Conservation (phyloP, 2,797 vertebrate genomes). For the Poeciliopsis paucimaculata region DNA sequence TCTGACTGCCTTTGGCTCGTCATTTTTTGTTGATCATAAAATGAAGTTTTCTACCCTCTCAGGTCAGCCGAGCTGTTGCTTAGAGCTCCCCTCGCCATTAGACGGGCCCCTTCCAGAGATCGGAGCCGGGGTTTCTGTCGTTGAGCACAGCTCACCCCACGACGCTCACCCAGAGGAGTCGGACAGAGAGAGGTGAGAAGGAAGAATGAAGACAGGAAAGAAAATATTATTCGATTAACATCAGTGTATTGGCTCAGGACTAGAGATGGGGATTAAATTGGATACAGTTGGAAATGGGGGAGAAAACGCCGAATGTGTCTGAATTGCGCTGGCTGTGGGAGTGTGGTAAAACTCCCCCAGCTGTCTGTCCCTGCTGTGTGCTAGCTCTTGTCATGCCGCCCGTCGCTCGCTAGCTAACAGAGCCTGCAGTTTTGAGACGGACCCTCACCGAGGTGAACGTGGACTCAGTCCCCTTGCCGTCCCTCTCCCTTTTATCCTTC, state of each 20-base stretch:
- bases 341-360: conserved; percentile 75
- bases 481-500: conserved; percentile 32
- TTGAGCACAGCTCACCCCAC: conserved; percentile 51
- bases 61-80: conserved; percentile 65
- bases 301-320: conserved; percentile 31
- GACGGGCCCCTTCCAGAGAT: conserved; percentile 64
- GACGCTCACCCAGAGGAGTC: conserved; percentile 80
- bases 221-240: conserved; percentile 5
- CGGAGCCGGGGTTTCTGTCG: conserved; percentile 26
- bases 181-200: conserved; percentile 86
- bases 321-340: conserved; percentile 64
- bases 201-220: not conserved
- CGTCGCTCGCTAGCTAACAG: conserved; percentile 68
- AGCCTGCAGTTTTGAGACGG: conserved; percentile 53
- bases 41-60: conserved; percentile 4
- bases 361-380: conserved; percentile 79
- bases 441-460: conserved; percentile 53
- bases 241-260: conserved; percentile 23
- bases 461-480: conserved; percentile 46
- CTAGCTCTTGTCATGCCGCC: conserved; percentile 77
- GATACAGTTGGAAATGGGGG: conserved; percentile 2
- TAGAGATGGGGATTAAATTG: conserved; percentile 25
- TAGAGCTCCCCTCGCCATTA: conserved; percentile 63
- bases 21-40: not conserved
- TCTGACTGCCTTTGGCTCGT: not conserved